A percentile compares a stretch with the other conserved stretches of the same genome.
Evolutionary conservation across 2,797 vertebrate genomes (phyloP).

Genomic region (Setipinna tenuifilis): DNA sequence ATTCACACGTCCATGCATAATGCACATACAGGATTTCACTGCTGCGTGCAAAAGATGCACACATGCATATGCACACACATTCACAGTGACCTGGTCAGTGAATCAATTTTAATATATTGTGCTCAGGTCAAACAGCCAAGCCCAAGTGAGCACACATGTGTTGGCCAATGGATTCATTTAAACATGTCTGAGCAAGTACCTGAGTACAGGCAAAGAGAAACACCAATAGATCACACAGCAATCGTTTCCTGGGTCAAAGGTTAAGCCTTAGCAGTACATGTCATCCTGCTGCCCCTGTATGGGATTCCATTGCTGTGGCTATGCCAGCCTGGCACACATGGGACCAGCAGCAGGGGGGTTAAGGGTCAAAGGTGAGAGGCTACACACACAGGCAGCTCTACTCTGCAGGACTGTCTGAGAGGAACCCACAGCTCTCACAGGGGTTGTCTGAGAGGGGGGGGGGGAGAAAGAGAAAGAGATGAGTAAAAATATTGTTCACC

Average conservation of each 20-base stretch:
- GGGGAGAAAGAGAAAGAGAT: not conserved
- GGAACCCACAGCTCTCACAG: not conserved
- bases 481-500: no score
- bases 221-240: not conserved
- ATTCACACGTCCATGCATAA: no score
- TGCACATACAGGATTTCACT: not conserved
- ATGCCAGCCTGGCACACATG: not conserved
- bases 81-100: constrained; percentile 28
- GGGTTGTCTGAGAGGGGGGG: constrained; percentile 10
- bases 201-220: not conserved
- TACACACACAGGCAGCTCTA: not conserved
- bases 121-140: not conserved
- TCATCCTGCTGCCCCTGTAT: not conserved
- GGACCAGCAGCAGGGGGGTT: not conserved
- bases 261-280: not conserved
- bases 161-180: not conserved
- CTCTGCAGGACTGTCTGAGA: not conserved
- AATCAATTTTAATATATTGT: constrained; percentile 41
- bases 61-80: not conserved
- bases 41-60: not conserved
- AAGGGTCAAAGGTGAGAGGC: not conserved
- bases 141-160: not conserved
- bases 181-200: not conserved
- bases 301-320: not conserved
- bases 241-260: constrained; percentile 15